Base-by-base conservation (phyloP, 2,113 vertebrate genomes). In the Axis porcinus region DNA sequence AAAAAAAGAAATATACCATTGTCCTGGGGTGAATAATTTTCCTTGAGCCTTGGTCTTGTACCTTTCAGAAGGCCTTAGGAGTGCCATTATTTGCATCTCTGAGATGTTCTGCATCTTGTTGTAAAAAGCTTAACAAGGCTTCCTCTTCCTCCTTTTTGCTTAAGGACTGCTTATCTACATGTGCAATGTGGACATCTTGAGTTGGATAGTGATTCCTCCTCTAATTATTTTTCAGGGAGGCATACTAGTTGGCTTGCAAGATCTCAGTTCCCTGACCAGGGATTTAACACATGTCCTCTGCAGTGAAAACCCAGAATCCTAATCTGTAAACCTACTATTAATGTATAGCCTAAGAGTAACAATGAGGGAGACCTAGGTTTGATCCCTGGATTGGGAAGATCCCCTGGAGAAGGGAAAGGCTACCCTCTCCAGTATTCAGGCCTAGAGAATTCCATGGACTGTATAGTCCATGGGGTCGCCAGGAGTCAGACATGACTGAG, bases 241-340 rank as follows among this genome's bases (percentile, higher is more conserved):
- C 30, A 33, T 2, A 11, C 47, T 50, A 12, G 5, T 50, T 0
- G 3, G 45, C 78, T 52, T 50, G 16, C 17, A 19, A 2, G 5
- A 50, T 52, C 28, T 81, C 78, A 81, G 30, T 81, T 81, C 78
- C 78, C 47, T 0, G 9, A 50, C 47, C 47, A 52, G 16, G 45
- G 17, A 52, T 52, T 81, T 50, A 81, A n/a, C 47, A 45, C 47
- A 21, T 81, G 30, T 33, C 47, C 47, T 17, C 47, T 81, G 16
- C 47, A 81, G 47, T 21, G 47, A 52, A 52, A 81, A 50, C 78
- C 47, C 17, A 21, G 47, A 81, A 81, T 21, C 78, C 47, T 81
- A 52, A 52, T 47, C 10, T 33, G 17, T 81, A 81, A 27, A 30
- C 78, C 78, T 33, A 33, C 47, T 74, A 21, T 58, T 52, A 60